Conservation (phyloP, 2,888 invertebrate genomes). For the Pteria penguin region DNA sequence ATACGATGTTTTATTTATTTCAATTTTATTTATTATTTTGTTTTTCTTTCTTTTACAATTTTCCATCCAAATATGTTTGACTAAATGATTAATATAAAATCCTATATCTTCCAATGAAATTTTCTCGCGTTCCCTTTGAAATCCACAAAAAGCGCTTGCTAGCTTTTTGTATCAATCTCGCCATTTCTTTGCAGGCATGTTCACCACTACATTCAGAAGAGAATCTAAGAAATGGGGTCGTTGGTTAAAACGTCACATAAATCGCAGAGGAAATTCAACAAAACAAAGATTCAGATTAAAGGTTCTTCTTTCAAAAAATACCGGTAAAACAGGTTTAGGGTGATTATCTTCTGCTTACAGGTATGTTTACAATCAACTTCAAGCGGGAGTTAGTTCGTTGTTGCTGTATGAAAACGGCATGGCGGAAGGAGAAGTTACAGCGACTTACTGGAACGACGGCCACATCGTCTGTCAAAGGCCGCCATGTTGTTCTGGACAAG, state of each 20-base stretch:
- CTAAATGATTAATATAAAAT: too few species aligned
- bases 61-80: too few species aligned
- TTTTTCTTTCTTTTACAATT: too few species aligned
- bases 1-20: too few species aligned
- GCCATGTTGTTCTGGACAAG: background rate
- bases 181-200: slow-evolving; percentile 65
- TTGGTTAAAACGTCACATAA: slow-evolving; percentile 55
- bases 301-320: slow-evolving; percentile 14
- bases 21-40: too few species aligned
- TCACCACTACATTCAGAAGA: slow-evolving; percentile 67
- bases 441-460: slow-evolving; percentile 12
- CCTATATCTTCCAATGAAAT: too few species aligned
- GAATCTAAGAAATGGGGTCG: slow-evolving; percentile 59
- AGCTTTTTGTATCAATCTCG: background rate
- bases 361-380: slow-evolving; percentile 75
- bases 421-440: slow-evolving; percentile 44
- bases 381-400: slow-evolving; percentile 72
- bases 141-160: too few species aligned
- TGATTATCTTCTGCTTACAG: slow-evolving; percentile 55
- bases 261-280: slow-evolving; percentile 27
- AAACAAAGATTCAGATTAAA: slow-evolving; percentile 9
- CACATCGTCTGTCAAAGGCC: background rate
- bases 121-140: too few species aligned
- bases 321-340: background rate
- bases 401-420: slow-evolving; percentile 59